Evolutionary conservation across 2,797 vertebrate species (phyloP).

Genomic region (Ctenochaetus hawaiiensis): DNA sequence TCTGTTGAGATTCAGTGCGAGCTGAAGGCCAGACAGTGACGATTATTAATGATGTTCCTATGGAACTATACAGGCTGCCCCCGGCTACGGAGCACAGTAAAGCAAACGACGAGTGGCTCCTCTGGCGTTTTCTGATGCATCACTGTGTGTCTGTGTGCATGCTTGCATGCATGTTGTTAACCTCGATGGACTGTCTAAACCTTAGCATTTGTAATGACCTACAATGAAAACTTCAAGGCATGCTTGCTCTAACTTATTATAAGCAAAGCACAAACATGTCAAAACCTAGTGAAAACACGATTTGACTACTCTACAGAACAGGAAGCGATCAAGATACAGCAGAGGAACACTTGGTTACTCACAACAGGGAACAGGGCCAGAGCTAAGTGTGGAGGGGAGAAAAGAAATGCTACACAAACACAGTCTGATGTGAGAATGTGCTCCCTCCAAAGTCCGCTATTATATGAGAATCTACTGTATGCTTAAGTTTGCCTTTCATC

Average conservation of each 20-base stretch:
- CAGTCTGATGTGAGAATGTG: slow-evolving; percentile 55
- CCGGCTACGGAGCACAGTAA: slow-evolving; percentile 58
- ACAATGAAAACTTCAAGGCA: slow-evolving; percentile 56
- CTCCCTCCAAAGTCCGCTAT: slow-evolving; percentile 56
- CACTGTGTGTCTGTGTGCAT: slow-evolving; percentile 36
- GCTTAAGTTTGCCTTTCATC: slow-evolving; percentile 64
- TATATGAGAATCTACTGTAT: slow-evolving; percentile 58
- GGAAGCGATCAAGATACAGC: slow-evolving; percentile 68
- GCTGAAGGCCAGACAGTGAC: slow-evolving; percentile 78
- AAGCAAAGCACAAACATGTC: slow-evolving; percentile 71
- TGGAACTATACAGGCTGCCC: slow-evolving; percentile 72
- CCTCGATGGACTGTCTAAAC: slow-evolving; percentile 49
- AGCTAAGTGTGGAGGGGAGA: slow-evolving; percentile 54
- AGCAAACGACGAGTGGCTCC: slow-evolving; percentile 50
- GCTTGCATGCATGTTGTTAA: slow-evolving; percentile 48
- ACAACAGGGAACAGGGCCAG: slow-evolving; percentile 65
- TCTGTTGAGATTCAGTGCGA: slow-evolving; percentile 65
- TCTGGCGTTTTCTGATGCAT: slow-evolving; percentile 45
- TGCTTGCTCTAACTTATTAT: slow-evolving; percentile 65
- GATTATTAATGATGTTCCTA: slow-evolving; percentile 81
- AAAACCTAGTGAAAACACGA: slow-evolving; percentile 64
- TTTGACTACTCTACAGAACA: slow-evolving; percentile 68
- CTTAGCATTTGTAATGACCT: slow-evolving; percentile 66
- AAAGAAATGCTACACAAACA: slow-evolving; percentile 61
- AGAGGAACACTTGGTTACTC: slow-evolving; percentile 58